Evolutionary conservation across 2,888 invertebrate genomes (phyloP).

Genomic region (Onchidella celtica): DNA sequence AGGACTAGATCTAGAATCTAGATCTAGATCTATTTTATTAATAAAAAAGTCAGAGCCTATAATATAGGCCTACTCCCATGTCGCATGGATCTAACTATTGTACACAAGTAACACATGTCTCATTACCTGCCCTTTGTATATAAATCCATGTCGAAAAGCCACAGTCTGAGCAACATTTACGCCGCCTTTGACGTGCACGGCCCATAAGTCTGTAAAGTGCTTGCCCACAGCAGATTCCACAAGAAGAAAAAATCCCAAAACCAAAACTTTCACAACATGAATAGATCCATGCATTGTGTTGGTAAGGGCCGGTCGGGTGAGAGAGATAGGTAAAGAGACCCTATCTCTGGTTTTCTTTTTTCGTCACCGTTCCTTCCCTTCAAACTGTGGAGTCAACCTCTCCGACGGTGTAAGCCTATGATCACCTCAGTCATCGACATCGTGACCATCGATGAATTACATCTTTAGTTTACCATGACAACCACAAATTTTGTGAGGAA

Average conservation of each 20-base stretch:
- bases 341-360: conserved; percentile 17
- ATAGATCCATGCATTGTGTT: conserved; percentile 62
- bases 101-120: no score
- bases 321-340: conserved; percentile 27
- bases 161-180: conserved; percentile 67
- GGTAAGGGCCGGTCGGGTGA: conserved; percentile 44
- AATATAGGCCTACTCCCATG: no score
- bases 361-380: conserved; percentile 41
- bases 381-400: conserved; percentile 32
- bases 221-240: conserved; percentile 56
- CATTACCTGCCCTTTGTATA: conserved; percentile 67
- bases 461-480: conserved; percentile 36
- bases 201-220: conserved; percentile 76
- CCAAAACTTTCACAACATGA: conserved; percentile 58
- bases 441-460: conserved; percentile 37
- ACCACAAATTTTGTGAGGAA: not conserved
- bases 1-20: no score
- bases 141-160: conserved; percentile 75
- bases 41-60: no score
- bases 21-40: no score
- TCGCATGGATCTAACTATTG: no score
- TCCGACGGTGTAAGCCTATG: conserved; percentile 22
- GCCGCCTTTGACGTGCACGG: conserved; percentile 74
- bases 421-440: conserved; percentile 40
- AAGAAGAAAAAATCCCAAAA: conserved; percentile 60